phyloP scores from a whole-genome alignment of 2,888 invertebrate genomes.

The Galerucella nymphaeae region DNA sequence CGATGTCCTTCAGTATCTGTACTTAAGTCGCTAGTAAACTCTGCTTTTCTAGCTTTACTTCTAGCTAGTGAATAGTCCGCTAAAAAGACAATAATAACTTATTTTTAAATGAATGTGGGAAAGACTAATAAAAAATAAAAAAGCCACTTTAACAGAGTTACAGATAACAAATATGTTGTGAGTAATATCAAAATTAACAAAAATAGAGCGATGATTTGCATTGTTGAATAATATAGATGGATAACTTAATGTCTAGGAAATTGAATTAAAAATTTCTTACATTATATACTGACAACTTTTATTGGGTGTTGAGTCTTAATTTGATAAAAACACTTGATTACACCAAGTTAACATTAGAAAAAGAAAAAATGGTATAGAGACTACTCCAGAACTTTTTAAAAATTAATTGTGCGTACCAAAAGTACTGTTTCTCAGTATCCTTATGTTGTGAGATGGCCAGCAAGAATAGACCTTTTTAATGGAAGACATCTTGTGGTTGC shows the following conservation, averaged over 20 bases:
- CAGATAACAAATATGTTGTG: neutral
- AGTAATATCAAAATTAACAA: neutral
- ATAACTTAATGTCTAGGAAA: neutral
- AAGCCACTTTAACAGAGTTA: neutral
- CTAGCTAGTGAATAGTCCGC: conserved; percentile 20
- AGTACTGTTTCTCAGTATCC: conserved; percentile 17
- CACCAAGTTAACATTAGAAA: too few species aligned
- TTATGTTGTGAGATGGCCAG: conserved; percentile 9
- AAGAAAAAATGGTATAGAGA: too few species aligned
- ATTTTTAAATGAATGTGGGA: conserved; percentile 20
- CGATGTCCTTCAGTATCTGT: neutral
- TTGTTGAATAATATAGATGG: neutral
- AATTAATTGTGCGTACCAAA: conserved; percentile 17
- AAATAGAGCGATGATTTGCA: too few species aligned
- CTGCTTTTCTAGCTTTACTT: conserved; percentile 25
- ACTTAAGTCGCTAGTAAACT: conserved; percentile 16
- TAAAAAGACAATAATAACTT: conserved; percentile 11
- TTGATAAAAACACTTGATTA: too few species aligned
- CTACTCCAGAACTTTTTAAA: too few species aligned
- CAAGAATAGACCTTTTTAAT: too few species aligned
- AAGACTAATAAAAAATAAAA: neutral
- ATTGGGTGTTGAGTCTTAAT: too few species aligned
- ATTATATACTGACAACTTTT: neutral
- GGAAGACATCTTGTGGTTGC: too few species aligned
- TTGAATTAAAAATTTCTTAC: neutral